Evolutionary conservation across 2,888 invertebrate species (phyloP).

Genomic region (Acleris sparsana): DNA sequence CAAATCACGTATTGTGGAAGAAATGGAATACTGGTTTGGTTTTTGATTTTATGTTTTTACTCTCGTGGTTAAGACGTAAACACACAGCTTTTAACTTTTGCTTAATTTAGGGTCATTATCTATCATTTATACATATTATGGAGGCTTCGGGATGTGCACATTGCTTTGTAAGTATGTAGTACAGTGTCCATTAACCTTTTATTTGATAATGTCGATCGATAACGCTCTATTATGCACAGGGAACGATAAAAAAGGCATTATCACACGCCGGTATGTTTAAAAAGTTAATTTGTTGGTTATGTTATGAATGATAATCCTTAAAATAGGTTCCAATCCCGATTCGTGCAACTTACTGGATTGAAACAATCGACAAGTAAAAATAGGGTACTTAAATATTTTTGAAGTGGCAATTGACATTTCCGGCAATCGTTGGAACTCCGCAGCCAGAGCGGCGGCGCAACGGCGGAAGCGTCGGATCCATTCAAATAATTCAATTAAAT

Average conservation of each 20-base stretch:
- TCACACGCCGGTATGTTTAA: neutral
- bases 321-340: too few relatives aligned
- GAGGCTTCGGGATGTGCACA: neutral
- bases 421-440: conserved; percentile 51
- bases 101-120: too few relatives aligned
- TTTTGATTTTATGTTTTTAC: too few relatives aligned
- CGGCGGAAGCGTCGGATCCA: conserved; percentile 79
- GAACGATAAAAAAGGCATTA: neutral
- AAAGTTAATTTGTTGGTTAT: too few relatives aligned
- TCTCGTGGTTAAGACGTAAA: too few relatives aligned
- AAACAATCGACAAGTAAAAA: conserved; percentile 46
- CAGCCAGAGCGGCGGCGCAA: conserved; percentile 50
- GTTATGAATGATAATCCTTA: too few relatives aligned
- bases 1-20: too few relatives aligned
- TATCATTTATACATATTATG: too few relatives aligned
- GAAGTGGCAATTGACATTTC: conserved; percentile 77
- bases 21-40: too few relatives aligned
- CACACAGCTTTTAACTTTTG: too few relatives aligned
- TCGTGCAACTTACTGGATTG: neutral
- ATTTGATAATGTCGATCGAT: neutral
- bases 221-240: neutral
- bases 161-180: neutral
- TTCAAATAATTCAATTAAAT: conserved; percentile 82
- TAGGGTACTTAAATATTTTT: conserved; percentile 60
- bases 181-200: neutral